A percentile compares a stretch with the other conserved stretches of the same genome.
These are phyloP conservation scores for Nannospalax galili DNA, from an alignment of 2,113 vertebrate genomes.

Conservation along the genomic window DNA sequence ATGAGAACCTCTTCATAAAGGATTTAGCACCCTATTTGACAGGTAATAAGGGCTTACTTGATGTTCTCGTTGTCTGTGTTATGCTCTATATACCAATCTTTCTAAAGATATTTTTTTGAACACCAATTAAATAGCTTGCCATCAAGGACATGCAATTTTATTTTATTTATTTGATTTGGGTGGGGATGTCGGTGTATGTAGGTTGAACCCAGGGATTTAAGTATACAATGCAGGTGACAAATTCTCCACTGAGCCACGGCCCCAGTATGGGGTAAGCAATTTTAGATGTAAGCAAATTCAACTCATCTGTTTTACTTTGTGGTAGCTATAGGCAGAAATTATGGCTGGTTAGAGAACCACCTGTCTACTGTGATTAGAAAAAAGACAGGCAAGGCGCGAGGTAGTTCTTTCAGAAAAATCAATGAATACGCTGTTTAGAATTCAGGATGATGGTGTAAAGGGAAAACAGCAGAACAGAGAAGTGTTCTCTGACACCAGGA, in stretches of 20 bases:
- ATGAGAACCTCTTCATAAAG: background rate
- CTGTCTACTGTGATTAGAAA: background rate
- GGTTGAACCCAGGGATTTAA: background rate
- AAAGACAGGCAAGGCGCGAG: background rate
- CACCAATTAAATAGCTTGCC: background rate
- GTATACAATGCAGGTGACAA: background rate
- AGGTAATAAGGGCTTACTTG: fast-evolving
- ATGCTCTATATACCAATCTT: background rate
- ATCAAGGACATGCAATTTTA: background rate
- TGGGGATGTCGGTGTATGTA: fast-evolving
- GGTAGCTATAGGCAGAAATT: background rate
- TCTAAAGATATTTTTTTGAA: background rate
- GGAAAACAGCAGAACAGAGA: fast-evolving
- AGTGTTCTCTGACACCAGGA: background rate
- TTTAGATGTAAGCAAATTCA: background rate
- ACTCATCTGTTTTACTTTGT: background rate
- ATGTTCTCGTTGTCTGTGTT: background rate
- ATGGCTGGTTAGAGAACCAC: background rate
- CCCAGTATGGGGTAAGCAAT: background rate
- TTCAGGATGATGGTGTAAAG: background rate
- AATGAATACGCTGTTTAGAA: background rate
- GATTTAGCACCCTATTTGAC: background rate
- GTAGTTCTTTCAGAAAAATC: background rate
- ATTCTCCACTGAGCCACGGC: background rate
- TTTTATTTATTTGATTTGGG: background rate